Base-by-base conservation (phyloP, 1,140 invertebrate species). In the Heliconius melpomene region DNA sequence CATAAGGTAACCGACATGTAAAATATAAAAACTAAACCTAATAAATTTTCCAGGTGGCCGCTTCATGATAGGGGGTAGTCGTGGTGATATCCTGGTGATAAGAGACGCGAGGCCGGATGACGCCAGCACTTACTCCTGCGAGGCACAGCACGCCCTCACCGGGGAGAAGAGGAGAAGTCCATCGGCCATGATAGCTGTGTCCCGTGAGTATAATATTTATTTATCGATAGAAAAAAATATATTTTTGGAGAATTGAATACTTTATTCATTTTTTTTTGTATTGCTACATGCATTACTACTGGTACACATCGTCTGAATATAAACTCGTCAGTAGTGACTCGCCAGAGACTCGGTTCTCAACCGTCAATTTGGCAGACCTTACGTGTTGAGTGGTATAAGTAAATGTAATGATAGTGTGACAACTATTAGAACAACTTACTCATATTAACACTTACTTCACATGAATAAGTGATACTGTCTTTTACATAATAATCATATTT, bases 81-180 rank as follows among this genome's bases (percentile, higher is more conserved):
- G 90, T 7, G 86, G 90, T 8, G 90, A 94, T n/a, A 84, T 92
- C 7, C 84, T 94, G 66, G 91, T 97, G 80, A 96, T 97, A 3
- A 94, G 96, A 46, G 95, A 96, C 36, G 95, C 95, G 6, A 95
- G 95, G 20, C 91, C 94, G 13, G 96, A 96, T 78, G 96, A 97
- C 84, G 94, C 95, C 9, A 95, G 95, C 84, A 94, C 95, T 8
- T 97, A 96, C 89, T 96, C 96, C 50, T 97, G 97, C 83, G 94
- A 97, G 70, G 96, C 96, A 2, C 94, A 96, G 50, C 96, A 97
- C 86, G 93, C 95, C 11, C 90, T 97, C 18, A 97, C 96, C 0
- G 96, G 96, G 26, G 96, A 97, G 84, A 94, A 96, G 76, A 95
- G 95, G 82, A 93, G 96, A 70, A 97, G 96, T 86, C 90, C 95